Evolutionary conservation across 1,140 invertebrate species (phyloP).

Genomic region (Penaeus vannamei): DNA sequence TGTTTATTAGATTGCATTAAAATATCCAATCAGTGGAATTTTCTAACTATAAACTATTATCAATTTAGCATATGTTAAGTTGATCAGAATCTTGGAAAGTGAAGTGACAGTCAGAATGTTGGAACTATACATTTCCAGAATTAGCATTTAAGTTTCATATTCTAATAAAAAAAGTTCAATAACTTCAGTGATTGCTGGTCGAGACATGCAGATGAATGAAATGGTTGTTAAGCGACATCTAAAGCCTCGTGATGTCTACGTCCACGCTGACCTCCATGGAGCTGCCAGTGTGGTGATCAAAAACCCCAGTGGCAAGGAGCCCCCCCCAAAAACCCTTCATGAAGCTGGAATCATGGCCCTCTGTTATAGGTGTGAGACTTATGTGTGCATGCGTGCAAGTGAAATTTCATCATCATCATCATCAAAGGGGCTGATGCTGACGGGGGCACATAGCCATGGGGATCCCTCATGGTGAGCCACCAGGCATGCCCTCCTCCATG

Average conservation of each 20-base stretch:
- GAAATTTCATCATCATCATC: too few species aligned
- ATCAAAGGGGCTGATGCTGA: too few species aligned
- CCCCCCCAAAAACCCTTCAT: slow-evolving; percentile 93
- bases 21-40: too few species aligned
- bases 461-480: too few species aligned
- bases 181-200: slow-evolving; percentile 86
- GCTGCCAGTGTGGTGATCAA: slow-evolving; percentile 96
- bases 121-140: too few species aligned
- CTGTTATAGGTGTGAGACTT: slow-evolving; percentile 83
- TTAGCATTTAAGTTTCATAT: neutral
- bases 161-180: neutral
- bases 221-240: slow-evolving; percentile 96
- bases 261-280: slow-evolving; percentile 89
- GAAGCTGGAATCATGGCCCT: slow-evolving; percentile 98
- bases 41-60: too few species aligned
- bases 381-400: neutral
- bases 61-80: too few species aligned
- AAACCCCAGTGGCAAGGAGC: slow-evolving; percentile 80
- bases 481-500: too few species aligned
- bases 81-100: too few species aligned
- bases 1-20: too few species aligned
- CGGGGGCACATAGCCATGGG: too few species aligned
- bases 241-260: slow-evolving; percentile 76
- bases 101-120: too few species aligned
- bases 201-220: slow-evolving; percentile 99